Percentiles rank a stretch among this genome's conserved stretches.
These are phyloP conservation scores for Drosophila busckii DNA, from an alignment of 1,140 invertebrate species.

Conservation along the genomic window DNA sequence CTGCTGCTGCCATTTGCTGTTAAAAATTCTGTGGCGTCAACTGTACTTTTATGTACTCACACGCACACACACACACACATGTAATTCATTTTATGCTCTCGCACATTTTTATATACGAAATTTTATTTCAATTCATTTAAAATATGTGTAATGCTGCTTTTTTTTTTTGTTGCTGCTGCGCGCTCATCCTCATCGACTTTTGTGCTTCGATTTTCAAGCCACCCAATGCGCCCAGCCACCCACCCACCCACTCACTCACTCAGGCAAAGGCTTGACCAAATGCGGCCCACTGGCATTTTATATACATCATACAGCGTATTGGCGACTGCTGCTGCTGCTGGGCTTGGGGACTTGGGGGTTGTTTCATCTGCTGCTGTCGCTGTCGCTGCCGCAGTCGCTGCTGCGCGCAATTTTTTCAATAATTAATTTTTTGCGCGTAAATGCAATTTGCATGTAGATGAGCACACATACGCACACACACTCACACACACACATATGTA, in stretches of 20 bases:
- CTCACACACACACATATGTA: conserved; percentile 3
- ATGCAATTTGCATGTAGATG: conserved; percentile 72
- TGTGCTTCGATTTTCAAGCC: conserved; percentile 57
- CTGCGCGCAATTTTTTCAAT: conserved; percentile 67
- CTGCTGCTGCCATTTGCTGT: conserved; percentile 47
- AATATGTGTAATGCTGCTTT: conserved; percentile 65
- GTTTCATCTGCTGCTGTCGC: too few relatives aligned
- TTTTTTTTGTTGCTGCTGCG: conserved; percentile 5
- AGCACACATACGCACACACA: conserved; percentile 9
- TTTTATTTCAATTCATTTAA: conserved; percentile 76
- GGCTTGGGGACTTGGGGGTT: too few relatives aligned
- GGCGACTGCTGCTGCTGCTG: too few relatives aligned
- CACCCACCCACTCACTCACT: neutral
- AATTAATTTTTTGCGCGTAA: conserved; percentile 77
- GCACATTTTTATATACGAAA: conserved; percentile 69
- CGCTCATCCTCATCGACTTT: conserved; percentile 57
- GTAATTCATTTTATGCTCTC: conserved; percentile 41
- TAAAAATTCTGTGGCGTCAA: conserved; percentile 70
- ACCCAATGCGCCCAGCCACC: neutral
- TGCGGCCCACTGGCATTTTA: conserved; percentile 2
- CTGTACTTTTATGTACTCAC: conserved; percentile 62
- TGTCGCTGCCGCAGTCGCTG: too few relatives aligned
- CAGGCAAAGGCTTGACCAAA: conserved; percentile 6
- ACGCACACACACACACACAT: conserved; percentile 25
- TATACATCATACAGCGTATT: too few relatives aligned